Percentiles rank a stretch among this genome's conserved stretches.
Conservation (phyloP, 2,113 vertebrate genomes). For the Pedetes capensis region DNA sequence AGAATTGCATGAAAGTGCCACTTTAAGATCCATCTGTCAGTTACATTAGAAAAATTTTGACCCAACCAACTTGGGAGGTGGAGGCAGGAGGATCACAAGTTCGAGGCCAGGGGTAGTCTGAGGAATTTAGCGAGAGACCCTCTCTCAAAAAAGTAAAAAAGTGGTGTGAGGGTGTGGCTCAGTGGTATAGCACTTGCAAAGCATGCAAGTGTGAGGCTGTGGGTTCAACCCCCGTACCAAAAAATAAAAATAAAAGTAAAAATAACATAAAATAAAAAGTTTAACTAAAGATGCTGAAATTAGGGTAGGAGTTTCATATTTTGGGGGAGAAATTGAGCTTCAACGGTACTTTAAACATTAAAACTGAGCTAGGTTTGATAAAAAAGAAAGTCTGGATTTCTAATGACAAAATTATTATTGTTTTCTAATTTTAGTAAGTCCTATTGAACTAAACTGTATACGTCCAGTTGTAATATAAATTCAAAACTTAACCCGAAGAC, state of each 20-base stretch:
- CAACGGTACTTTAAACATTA: neutral
- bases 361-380: neutral
- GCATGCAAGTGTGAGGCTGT: too few species aligned
- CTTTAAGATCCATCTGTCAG: neutral
- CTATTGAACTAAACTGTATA: neutral
- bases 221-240: too few species aligned
- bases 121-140: too few species aligned
- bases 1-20: neutral
- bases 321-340: neutral
- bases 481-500: neutral
- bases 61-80: too few species aligned
- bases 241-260: too few species aligned
- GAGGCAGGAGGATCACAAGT: too few species aligned
- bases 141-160: too few species aligned
- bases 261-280: too few species aligned
- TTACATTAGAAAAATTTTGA: neutral
- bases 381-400: neutral
- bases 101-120: too few species aligned
- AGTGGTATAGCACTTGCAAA: too few species aligned
- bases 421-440: neutral
- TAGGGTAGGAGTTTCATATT: neutral
- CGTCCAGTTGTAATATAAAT: neutral
- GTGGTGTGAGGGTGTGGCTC: too few species aligned
- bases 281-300: neutral
- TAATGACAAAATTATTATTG: neutral